Percentiles rank a stretch among this genome's conserved stretches.
phyloP scores from a whole-genome alignment of 2,797 vertebrate genomes.

The Xiphophorus birchmanni region DNA sequence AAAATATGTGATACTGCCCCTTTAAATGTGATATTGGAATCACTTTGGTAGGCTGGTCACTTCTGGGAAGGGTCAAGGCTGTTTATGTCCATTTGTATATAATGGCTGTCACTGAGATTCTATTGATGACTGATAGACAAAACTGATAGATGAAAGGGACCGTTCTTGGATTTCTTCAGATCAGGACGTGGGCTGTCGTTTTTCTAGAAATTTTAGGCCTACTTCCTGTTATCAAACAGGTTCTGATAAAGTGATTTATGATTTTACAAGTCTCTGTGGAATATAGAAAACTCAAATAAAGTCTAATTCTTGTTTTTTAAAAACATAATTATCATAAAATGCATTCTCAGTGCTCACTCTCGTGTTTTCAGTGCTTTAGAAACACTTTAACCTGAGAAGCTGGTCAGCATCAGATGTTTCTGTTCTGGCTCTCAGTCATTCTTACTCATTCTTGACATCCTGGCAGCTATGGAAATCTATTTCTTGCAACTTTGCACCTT shows the following conservation, averaged over 20 bases:
- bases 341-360: background rate
- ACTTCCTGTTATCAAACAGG: background rate
- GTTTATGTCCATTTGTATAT: background rate
- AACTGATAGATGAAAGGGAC: background rate
- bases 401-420: constrained; percentile 42
- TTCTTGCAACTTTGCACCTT: constrained; percentile 22
- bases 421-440: constrained; percentile 29
- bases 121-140: too few species aligned
- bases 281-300: background rate
- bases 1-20: too few species aligned
- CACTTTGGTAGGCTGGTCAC: background rate
- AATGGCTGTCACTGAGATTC: background rate
- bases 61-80: background rate
- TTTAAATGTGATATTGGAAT: background rate
- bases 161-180: background rate
- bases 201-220: background rate
- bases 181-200: background rate
- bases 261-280: background rate
- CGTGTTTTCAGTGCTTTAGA: constrained; percentile 21
- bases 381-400: constrained; percentile 26
- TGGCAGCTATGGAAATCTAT: constrained; percentile 35
- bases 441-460: constrained; percentile 37
- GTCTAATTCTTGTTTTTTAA: background rate
- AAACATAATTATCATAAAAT: background rate
- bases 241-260: background rate